Percentiles rank a stretch among this genome's conserved stretches.
Evolutionary conservation across 2,888 invertebrate genomes (phyloP).

Genomic region (Ctena decussata): DNA sequence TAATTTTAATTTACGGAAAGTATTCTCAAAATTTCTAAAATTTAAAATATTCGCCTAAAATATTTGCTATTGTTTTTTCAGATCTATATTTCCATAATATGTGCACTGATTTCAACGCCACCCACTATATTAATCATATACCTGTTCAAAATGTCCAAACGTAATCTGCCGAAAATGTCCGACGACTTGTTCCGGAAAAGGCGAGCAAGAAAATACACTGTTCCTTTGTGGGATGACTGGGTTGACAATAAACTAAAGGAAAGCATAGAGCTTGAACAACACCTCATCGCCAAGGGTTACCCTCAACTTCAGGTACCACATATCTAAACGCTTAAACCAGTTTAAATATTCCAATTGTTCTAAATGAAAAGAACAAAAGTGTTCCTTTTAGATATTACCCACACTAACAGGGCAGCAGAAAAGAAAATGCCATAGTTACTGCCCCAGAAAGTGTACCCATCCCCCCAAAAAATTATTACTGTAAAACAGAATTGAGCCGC

Average conservation of each 20-base stretch:
- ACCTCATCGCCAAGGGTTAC: conserved; percentile 63
- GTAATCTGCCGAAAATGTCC: conserved; percentile 32
- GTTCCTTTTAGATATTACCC: no score
- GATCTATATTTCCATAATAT: conserved; percentile 66
- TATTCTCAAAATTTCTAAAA: no score
- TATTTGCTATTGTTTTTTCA: conserved; percentile 13
- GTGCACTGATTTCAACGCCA: conserved; percentile 69
- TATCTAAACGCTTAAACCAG: no score
- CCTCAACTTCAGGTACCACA: conserved; percentile 49
- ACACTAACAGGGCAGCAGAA: no score
- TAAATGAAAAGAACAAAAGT: no score
- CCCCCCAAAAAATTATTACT: no score
- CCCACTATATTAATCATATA: conserved; percentile 61
- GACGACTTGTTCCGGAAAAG: conserved; percentile 30
- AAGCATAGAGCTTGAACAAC: conserved; percentile 69
- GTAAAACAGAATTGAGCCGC: no score
- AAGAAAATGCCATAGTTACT: no score
- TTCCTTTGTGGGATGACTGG: conserved; percentile 66
- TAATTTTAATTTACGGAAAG: no score
- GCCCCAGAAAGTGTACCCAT: no score
- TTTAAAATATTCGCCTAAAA: no score
- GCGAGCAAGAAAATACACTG: conserved; percentile 44
- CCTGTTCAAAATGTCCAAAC: conserved; percentile 69
- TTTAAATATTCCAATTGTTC: no score
- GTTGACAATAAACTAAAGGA: conserved; percentile 60